phyloP scores from a whole-genome alignment of 2,797 vertebrate species.

The Tauraco hartlaubi region DNA sequence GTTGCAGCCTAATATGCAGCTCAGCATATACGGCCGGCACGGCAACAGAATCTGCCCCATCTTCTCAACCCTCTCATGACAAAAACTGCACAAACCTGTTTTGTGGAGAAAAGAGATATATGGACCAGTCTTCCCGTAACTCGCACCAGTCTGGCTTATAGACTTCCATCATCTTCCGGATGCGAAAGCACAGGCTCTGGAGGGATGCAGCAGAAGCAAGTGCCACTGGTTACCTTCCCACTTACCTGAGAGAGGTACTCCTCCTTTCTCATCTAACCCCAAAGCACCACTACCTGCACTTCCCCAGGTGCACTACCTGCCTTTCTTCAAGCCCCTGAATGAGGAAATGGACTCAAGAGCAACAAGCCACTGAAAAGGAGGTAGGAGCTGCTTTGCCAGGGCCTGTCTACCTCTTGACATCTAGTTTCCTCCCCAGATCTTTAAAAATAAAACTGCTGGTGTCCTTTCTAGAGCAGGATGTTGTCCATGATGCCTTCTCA shows the following conservation, averaged over 20 bases:
- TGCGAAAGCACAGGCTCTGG: slow-evolving; percentile 94
- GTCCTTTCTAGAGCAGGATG: neutral
- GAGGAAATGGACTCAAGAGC: neutral
- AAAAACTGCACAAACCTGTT: slow-evolving; percentile 89
- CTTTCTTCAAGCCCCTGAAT: neutral
- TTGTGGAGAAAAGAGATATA: slow-evolving; percentile 96
- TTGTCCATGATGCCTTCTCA: neutral
- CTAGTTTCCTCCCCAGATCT: neutral
- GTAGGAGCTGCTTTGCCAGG: neutral
- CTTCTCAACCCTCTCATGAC: neutral
- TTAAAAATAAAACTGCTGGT: neutral
- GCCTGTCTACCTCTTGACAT: neutral
- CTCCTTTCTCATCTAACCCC: neutral
- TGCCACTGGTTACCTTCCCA: neutral
- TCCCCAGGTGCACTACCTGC: neutral
- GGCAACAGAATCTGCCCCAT: neutral
- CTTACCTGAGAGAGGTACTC: neutral
- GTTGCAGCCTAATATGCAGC: neutral
- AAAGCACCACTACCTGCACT: neutral
- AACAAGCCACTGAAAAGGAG: neutral
- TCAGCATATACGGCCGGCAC: neutral
- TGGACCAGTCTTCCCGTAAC: slow-evolving; percentile 93
- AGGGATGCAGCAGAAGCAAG: slow-evolving; percentile 11
- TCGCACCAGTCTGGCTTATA: slow-evolving; percentile 97
- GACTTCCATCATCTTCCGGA: slow-evolving; percentile 96